Base-by-base conservation (phyloP, 2,888 invertebrate genomes). In the Pyrrhia umbra region DNA sequence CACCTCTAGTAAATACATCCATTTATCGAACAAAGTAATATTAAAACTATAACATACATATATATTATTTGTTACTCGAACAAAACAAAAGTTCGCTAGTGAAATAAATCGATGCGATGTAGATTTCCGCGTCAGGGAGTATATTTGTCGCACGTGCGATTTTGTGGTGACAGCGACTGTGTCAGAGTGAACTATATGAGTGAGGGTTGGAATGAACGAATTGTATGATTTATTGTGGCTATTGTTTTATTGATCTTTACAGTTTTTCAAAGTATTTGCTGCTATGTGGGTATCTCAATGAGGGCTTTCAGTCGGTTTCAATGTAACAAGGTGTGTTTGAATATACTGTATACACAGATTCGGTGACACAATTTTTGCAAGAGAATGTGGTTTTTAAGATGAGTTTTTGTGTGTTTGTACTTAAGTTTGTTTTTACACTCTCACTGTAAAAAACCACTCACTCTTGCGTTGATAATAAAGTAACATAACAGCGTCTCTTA, bases 41-140 rank as follows among this genome's bases (percentile, higher is more conserved):
- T 13, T 23, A 10, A 23, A 23, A 45, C 10, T 5, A 43, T 23
- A 16, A 25, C 16, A 34, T 23, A 49, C 6, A 16, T 47, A 13
- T 37, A 34, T 49, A 50, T 67, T 46, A 58, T 67, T 59, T 34
- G 46, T 23, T 39, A 21, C 21, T 21, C 15, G 39, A 68, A 45
- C 50, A 27, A 25, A 55, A 68, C 40, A 47, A 69, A 62, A 69
- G 69, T 68, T 39, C 4, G 56, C 6, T n/a, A 5, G 10, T 46
- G n/a, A 56, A 61, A 62, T 68, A 62, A 47, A 68, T 68, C 34
- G 40, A 46, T 25, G 8, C 20, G 47, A 54, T 52, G 49, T 49
- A 21, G 34, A 23, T 54, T 45, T 70, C 25, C 30, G 49, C 63
- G 16, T 54, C 70, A 50, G 18, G 9, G 55, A 39, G 15, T 47